Evolutionary conservation across 2,113 vertebrate species (phyloP), one percentile per base, ranked within the genome.

Genomic region (Malaclemys terrapin): DNA sequence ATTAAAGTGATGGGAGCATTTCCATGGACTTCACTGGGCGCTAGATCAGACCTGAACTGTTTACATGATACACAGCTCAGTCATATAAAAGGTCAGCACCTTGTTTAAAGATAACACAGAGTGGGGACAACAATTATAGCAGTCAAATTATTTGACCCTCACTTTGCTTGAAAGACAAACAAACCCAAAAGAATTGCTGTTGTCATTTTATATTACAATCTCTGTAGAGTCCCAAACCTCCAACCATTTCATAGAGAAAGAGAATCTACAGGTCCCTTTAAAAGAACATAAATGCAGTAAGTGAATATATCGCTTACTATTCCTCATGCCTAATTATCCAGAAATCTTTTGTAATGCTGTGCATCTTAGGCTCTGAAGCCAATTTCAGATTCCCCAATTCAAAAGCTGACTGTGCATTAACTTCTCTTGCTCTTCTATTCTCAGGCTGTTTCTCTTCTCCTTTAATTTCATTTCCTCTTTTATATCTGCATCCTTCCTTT

Each of bases 401-500:
- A 91, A 94, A 96, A 91, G 10, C 31, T 92, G 45, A 75, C 80
- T 85, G 5, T 78, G 27, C n/a, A 80, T 81, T 87, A 88, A 49
- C 1, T 90, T 95, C 24, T 87, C 53, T 76, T 47, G 2, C 2
- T 80, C 2, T 72, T 84, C 54, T 84, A 31, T 27, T 92, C 45
- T 94, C 22, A 24, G 5, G 4, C 7, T 93, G 3, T 85, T 90
- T 88, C 56, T 82, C 24, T 79, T 38, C 10, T 88, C 52, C 62
- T 87, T 59, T 91, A 88, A 90, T 95, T 95, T 54, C 13, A 82
- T 89, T 95, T 90, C 29, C n/a, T 88, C 42, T 94, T 93, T 95
- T 91, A 94, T 91, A 65, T 81, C 59, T 1, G 75, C 54, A 89
- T n/a, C 83, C 16, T 87, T 4, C 0, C 1, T 5, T 96, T 93